Percentiles rank a stretch among this genome's conserved stretches.
These are phyloP conservation scores for Polypterus bichir DNA, from an alignment of 2,113 vertebrate species.

Conservation along the genomic window DNA sequence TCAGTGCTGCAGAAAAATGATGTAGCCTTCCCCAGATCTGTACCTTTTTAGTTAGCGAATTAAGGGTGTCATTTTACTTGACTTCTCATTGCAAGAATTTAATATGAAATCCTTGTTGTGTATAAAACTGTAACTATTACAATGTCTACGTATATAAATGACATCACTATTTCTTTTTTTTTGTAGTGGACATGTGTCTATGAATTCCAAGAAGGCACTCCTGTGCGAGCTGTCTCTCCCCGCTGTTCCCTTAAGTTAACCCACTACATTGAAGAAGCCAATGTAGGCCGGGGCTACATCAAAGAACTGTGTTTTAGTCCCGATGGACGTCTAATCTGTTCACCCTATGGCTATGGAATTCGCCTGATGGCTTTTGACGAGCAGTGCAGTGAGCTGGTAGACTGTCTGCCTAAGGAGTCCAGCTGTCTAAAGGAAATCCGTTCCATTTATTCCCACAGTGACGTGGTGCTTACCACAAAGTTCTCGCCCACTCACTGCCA, in stretches of 20 bases:
- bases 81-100: too few species aligned
- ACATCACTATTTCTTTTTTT: constrained; percentile 17
- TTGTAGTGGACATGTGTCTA: constrained; percentile 95
- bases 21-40: too few species aligned
- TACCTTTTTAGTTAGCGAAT: too few species aligned
- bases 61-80: too few species aligned
- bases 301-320: constrained; percentile 97
- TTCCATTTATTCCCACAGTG: constrained; percentile 90
- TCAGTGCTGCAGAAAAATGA: too few species aligned
- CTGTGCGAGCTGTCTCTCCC: constrained; percentile 67
- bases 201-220: constrained; percentile 81
- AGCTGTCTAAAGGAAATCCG: constrained; percentile 78
- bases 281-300: constrained; percentile 90
- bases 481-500: constrained; percentile 98
- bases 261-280: constrained; percentile 95
- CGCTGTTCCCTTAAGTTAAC: constrained; percentile 86
- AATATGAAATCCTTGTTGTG: too few species aligned
- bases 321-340: constrained; percentile 91
- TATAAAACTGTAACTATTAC: too few species aligned
- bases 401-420: constrained; percentile 83
- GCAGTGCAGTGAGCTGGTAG: constrained; percentile 81
- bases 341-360: constrained; percentile 88
- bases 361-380: constrained; percentile 85
- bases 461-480: constrained; percentile 96
- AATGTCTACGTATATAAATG: constrained; percentile 20